Evolutionary conservation across 2,888 invertebrate species (phyloP).

Genomic region (Automeris io): DNA sequence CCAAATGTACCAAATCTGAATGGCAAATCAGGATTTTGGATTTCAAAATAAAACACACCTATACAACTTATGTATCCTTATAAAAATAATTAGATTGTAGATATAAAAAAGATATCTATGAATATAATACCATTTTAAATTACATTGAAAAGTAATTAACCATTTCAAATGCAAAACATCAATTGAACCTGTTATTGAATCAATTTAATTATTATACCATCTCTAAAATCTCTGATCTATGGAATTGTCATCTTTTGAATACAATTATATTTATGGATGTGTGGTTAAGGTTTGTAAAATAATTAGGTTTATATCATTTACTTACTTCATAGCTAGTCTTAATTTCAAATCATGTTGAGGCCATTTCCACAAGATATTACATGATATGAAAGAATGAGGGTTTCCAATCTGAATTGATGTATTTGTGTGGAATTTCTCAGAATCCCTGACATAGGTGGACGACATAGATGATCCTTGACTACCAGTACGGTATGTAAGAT

Average conservation of each 20-base stretch:
- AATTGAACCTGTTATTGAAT: too few species aligned
- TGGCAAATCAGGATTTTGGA: constrained; percentile 5
- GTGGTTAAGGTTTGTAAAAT: background rate
- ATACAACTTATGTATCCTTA: too few species aligned
- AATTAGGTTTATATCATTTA: background rate
- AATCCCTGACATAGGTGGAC: constrained; percentile 87
- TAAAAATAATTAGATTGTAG: too few species aligned
- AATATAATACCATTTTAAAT: too few species aligned
- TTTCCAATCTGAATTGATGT: constrained; percentile 88
- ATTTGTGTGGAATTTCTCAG: constrained; percentile 81
- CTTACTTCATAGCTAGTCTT: constrained; percentile 87
- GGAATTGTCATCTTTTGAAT: too few species aligned
- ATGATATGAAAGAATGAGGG: constrained; percentile 85
- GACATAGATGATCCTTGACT: constrained; percentile 84
- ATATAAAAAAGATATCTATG: too few species aligned
- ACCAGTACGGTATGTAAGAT: constrained; percentile 88
- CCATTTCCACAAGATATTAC: constrained; percentile 88
- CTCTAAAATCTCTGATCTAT: too few species aligned
- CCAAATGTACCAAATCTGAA: constrained; percentile 90
- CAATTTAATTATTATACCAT: too few species aligned
- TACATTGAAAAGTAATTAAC: too few species aligned
- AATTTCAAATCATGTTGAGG: constrained; percentile 87
- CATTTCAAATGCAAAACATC: too few species aligned
- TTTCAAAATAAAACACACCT: too few species aligned
- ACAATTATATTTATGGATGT: too few species aligned